Base-by-base conservation (phyloP, 1,140 invertebrate species). In the Mamestra configurata region DNA sequence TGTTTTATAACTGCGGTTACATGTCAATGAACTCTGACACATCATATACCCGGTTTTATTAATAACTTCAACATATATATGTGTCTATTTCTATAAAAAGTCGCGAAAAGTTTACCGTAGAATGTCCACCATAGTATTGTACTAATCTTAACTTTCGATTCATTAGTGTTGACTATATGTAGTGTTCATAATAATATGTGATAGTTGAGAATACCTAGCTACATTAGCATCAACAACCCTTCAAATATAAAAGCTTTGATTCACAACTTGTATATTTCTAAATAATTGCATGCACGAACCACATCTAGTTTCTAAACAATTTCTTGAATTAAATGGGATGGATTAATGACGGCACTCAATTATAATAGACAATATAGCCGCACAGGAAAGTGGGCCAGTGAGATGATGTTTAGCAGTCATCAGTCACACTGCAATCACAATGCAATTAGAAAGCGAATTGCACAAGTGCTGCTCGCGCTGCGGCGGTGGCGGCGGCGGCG, bases 371-470 rank as follows among this genome's bases (percentile, higher is more conserved):
- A 61, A 79, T 75, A 55, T 64, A 20, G 46, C 68, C 43, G 31
- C 59, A 20, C 59, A 87, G 66, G 88, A 91, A 91, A 93, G 89
- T 89, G 70, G 86, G 86, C 68, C 85, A 89, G 31, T 72, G 83
- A 87, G 84, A 86, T 86, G 89, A 87, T 84, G 87, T 86, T 86
- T 84, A 87, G 84, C 82, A 85, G 82, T 76, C 84, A 84, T 89
- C 85, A 90, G 79, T 89, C 84, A 86, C 80, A 86, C 78, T 87
- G 89, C 88, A 83, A 91, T 93, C 87, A 94, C 88, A 94, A 92
- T 94, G 89, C 89, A 91, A 93, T 93, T 94, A 93, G 93, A 94
- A 93, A 94, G 92, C 86, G 91, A 93, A 92, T 91, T 93, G 88
- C 87, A 91, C 89, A 92, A 93, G 88, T 89, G 85, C 73, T 82